Evolutionary conservation across 2,888 invertebrate species (phyloP).

Genomic region (Cantharis rustica): DNA sequence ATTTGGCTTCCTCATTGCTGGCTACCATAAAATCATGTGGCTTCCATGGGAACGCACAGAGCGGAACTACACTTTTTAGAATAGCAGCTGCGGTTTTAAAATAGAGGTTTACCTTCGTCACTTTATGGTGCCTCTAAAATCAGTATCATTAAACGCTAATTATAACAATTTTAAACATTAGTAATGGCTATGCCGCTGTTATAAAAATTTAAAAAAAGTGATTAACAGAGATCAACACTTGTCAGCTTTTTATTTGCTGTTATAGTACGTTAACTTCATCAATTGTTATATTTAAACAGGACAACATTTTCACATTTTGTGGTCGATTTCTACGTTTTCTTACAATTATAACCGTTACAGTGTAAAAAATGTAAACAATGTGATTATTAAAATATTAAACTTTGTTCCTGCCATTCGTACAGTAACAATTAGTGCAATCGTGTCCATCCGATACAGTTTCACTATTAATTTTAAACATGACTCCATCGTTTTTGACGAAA

Average conservation of each 20-base stretch:
- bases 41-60: conserved; percentile 52
- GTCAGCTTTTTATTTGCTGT: conserved; percentile 5
- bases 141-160: conserved; percentile 9
- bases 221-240: background rate
- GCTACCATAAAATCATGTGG: conserved; percentile 53
- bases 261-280: background rate
- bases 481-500: conserved; percentile 26
- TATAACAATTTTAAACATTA: background rate
- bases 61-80: conserved; percentile 43
- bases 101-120: conserved; percentile 27
- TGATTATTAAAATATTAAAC: conserved; percentile 23
- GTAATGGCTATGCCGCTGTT: background rate
- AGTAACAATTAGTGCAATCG: conserved; percentile 30
- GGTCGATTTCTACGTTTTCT: conserved; percentile 32
- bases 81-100: conserved; percentile 29
- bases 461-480: conserved; percentile 25
- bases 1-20: conserved; percentile 45
- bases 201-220: background rate
- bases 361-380: conserved; percentile 20
- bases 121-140: conserved; percentile 23
- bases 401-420: conserved; percentile 28
- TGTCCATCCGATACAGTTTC: conserved; percentile 39
- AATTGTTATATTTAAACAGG: conserved; percentile 5
- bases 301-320: conserved; percentile 36
- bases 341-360: conserved; percentile 20